phyloP scores from a whole-genome alignment of 2,888 invertebrate genomes.

The Eupeodes luniger region DNA sequence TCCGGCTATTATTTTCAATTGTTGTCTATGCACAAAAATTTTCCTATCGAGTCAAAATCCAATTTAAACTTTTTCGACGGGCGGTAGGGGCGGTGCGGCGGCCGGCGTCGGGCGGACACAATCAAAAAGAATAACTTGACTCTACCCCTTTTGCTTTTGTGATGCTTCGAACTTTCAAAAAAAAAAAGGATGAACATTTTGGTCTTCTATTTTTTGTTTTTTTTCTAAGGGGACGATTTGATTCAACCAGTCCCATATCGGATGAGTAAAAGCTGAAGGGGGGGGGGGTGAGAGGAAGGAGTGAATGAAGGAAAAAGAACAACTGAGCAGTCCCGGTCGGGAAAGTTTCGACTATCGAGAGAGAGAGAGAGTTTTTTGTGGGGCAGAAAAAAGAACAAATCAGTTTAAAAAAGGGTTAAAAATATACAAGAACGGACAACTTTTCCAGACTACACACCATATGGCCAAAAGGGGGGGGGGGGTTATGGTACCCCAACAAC shows the following conservation, averaged over 20 bases:
- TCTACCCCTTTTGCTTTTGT: neutral
- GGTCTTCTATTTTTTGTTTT: neutral
- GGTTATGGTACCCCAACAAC: slow-evolving; percentile 21
- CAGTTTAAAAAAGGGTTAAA: slow-evolving; percentile 67
- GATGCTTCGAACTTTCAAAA: neutral
- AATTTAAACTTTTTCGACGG: slow-evolving; percentile 76
- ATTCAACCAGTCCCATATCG: neutral
- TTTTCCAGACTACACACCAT: slow-evolving; percentile 73
- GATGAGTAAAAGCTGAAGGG: too few species aligned
- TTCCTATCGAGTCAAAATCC: slow-evolving; percentile 77
- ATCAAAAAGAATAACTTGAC: slow-evolving; percentile 55
- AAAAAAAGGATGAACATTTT: slow-evolving; percentile 36
- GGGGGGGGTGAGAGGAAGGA: neutral
- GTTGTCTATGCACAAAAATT: slow-evolving; percentile 76
- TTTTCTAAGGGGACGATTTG: neutral
- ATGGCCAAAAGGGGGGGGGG: slow-evolving; percentile 42
- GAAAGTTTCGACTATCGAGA: slow-evolving; percentile 47
- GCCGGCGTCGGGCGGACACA: slow-evolving; percentile 64
- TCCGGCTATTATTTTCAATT: slow-evolving; percentile 77
- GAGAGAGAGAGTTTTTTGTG: neutral
- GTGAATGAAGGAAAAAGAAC: slow-evolving; percentile 19
- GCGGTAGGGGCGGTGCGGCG: slow-evolving; percentile 20
- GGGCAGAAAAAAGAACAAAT: slow-evolving; percentile 61
- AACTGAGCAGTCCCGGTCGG: slow-evolving; percentile 71
- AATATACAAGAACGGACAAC: slow-evolving; percentile 64